Evolutionary conservation across 2,888 invertebrate genomes (phyloP), one percentile per base, ranked within the genome.

Genomic region (Rhopalosiphum nymphaeae): DNA sequence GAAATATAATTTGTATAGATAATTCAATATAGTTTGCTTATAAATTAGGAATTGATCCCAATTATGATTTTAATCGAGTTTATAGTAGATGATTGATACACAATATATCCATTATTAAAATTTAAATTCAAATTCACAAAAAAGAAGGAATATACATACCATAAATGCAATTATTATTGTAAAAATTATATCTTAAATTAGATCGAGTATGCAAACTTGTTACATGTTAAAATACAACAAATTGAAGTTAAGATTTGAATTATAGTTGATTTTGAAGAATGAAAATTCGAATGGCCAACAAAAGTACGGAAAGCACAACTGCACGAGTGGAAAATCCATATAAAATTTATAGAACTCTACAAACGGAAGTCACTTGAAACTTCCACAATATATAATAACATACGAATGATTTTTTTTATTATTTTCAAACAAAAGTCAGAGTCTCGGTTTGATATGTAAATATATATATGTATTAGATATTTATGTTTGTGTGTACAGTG

Each of bases 331-430:
- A 61, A 92, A 67, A 46, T 61, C 36, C 9, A 61, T 86, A 92
- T 46, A n/a, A 46, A n/a, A 92, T 86, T 36, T 86, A 86, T 44
- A 26, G 26, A 86, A 67, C 87, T 88, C 16, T 36, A 78, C 67
- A 67, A 61, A 67, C 49, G 29, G 87, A 88, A 88, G 42, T 53
- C 92, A 88, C 92, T 92, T 42, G 53, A 88, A 92, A 92, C 67
- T 88, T 53, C 29, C 53, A 92, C 56, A 92, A 86, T 61, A 92
- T 61, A 86, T 61, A 61, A 92, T 87, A 78, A 78, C 78, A 92
- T 53, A 67, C 26, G 29, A 42, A 53, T n/a, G 57, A 46, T 42
- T 85, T 91, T 84, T 84, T 44, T 91, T 44, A 57, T 57, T 89
- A 36, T 91, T 57, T 86, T 86, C 86, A 57, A 86, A 85, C 56